Evolutionary conservation across 2,113 vertebrate species (phyloP).

Genomic region (Campylorhamphus procurvoides): DNA sequence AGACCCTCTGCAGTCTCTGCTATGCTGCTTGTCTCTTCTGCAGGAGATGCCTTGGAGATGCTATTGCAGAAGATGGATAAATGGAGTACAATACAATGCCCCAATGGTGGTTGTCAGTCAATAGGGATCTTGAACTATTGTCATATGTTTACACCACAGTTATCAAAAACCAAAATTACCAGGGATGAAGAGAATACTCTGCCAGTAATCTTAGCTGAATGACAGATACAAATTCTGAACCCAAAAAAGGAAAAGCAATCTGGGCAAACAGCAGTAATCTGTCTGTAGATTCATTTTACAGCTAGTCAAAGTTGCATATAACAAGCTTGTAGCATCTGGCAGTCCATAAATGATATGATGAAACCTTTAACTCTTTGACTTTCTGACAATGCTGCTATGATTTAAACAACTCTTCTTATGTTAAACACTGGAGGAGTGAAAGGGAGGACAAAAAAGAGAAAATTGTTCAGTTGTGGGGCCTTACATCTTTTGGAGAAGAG

Average conservation of each 20-base stretch:
- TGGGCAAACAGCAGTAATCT: constrained; percentile 25
- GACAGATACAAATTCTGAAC: constrained; percentile 20
- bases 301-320: constrained; percentile 49
- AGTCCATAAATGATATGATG: constrained; percentile 31
- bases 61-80: background rate
- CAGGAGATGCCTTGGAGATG: background rate
- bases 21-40: background rate
- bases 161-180: background rate
- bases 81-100: background rate
- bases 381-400: constrained; percentile 15
- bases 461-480: background rate
- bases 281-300: constrained; percentile 45
- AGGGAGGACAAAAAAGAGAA: background rate
- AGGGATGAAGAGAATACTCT: background rate
- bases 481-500: background rate
- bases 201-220: constrained; percentile 7
- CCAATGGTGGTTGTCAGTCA: background rate
- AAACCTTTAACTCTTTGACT: constrained; percentile 49
- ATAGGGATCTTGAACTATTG: background rate
- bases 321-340: constrained; percentile 58
- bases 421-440: background rate
- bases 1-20: background rate
- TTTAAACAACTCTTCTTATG: background rate
- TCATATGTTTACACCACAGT: background rate
- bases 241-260: background rate